phyloP scores from a whole-genome alignment of 1,140 invertebrate genomes.

The Hyposmocoma kahamanoa region DNA sequence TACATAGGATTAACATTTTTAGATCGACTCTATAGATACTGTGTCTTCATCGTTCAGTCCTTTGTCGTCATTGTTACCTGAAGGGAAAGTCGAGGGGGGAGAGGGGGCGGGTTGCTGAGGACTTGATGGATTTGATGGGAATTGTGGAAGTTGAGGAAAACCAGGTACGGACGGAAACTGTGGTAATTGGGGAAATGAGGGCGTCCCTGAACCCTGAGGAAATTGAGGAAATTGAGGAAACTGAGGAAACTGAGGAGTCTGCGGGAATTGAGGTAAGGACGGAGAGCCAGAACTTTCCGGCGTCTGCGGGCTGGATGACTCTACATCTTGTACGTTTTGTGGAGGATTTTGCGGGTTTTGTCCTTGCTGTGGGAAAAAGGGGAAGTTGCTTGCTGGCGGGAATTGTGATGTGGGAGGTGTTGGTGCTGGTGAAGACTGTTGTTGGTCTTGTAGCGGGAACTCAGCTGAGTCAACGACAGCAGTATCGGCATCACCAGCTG shows the following conservation, averaged over 20 bases:
- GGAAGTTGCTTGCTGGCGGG: slow-evolving; percentile 11
- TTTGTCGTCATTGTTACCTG: slow-evolving; percentile 24
- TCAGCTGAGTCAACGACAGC: slow-evolving; percentile 58
- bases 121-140: slow-evolving; percentile 16
- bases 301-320: slow-evolving; percentile 14
- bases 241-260: slow-evolving; percentile 3
- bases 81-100: slow-evolving; percentile 26
- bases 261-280: slow-evolving; percentile 7
- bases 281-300: slow-evolving; percentile 2
- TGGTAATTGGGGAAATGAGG: slow-evolving; percentile 20
- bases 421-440: slow-evolving; percentile 2
- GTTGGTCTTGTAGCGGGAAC: slow-evolving; percentile 25
- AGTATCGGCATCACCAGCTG: slow-evolving; percentile 45
- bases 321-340: too few species aligned
- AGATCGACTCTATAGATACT: slow-evolving; percentile 54
- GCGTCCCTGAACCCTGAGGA: slow-evolving; percentile 6
- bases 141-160: slow-evolving; percentile 13
- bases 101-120: slow-evolving; percentile 10
- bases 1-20: slow-evolving; percentile 17
- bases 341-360: slow-evolving; percentile 9
- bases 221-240: slow-evolving; percentile 7
- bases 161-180: slow-evolving; percentile 13
- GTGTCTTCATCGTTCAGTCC: slow-evolving; percentile 54
- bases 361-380: slow-evolving; percentile 19
- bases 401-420: slow-evolving; percentile 7